These are phyloP conservation scores for Caenorhabditis virilis DNA, from an alignment of 2,888 invertebrate species.

Conservation along the genomic window DNA sequence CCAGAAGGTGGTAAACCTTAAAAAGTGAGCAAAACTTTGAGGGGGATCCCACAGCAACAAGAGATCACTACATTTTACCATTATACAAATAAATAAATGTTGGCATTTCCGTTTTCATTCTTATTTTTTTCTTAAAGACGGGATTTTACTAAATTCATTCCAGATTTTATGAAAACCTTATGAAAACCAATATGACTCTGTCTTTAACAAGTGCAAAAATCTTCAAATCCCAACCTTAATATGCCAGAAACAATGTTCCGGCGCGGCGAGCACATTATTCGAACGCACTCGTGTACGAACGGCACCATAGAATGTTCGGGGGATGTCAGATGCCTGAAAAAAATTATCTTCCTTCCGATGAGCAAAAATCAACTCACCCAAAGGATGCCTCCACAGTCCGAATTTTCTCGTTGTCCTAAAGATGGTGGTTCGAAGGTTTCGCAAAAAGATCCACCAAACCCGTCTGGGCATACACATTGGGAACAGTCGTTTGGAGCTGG, in stretches of 20 bases:
- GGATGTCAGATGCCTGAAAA: slow-evolving; percentile 20
- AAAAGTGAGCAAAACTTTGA: no score
- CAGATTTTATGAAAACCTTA: no score
- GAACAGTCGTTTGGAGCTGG: slow-evolving; percentile 56
- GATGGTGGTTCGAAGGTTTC: slow-evolving; percentile 42
- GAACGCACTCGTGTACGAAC: slow-evolving; percentile 30
- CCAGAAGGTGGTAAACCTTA: no score
- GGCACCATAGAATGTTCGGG: slow-evolving; percentile 26
- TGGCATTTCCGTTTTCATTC: no score
- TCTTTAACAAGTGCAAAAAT: no score
- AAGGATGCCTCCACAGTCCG: slow-evolving; percentile 25
- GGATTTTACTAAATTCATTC: no score
- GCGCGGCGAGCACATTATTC: slow-evolving; percentile 12
- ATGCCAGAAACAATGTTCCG: slow-evolving; percentile 38
- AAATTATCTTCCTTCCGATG: not conserved
- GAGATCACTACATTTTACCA: no score
- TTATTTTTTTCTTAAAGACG: no score
- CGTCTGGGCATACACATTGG: slow-evolving; percentile 57
- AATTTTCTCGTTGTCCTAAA: slow-evolving; percentile 37
- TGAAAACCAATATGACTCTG: no score
- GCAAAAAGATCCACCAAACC: slow-evolving; percentile 55
- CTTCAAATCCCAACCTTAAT: slow-evolving; percentile 20
- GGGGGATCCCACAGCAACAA: no score
- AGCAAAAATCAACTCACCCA: slow-evolving; percentile 11
- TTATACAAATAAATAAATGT: no score